A percentile compares a stretch with the other conserved stretches of the same genome.
Conservation (phyloP, 2,888 invertebrate species). For the Rhagonycha fulva region DNA sequence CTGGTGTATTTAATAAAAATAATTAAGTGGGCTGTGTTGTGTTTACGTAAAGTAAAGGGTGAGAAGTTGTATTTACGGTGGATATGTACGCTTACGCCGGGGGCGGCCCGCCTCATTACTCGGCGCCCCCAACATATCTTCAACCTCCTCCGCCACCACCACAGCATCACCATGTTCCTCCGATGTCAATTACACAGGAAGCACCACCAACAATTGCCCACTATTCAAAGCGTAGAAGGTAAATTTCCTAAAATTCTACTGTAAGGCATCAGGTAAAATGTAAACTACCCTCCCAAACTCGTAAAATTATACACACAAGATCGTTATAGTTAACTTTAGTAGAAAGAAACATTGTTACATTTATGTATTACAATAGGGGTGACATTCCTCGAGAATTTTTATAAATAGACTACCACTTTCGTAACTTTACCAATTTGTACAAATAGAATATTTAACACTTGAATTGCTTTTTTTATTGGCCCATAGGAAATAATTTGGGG, state of each 20-base stretch:
- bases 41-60: conserved; percentile 8
- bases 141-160: conserved; percentile 53
- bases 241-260: conserved; percentile 26
- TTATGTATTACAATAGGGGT: conserved; percentile 10
- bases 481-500: background rate
- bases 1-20: background rate
- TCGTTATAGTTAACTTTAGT: background rate
- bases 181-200: conserved; percentile 47
- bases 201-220: conserved; percentile 51
- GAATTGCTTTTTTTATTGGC: background rate
- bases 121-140: conserved; percentile 55
- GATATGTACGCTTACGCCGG: conserved; percentile 58
- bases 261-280: background rate
- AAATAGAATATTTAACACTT: background rate
- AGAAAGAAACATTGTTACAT: conserved; percentile 4
- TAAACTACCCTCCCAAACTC: conserved; percentile 1
- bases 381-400: background rate
- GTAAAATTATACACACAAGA: background rate
- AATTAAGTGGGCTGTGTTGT: conserved; percentile 11
- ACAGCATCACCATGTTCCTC: conserved; percentile 46
- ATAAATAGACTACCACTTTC: conserved; percentile 8
- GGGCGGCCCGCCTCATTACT: conserved; percentile 55
- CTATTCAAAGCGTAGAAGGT: conserved; percentile 57
- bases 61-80: conserved; percentile 39
- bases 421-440: background rate